A percentile compares a stretch with the other conserved stretches of the same genome.
phyloP scores from a whole-genome alignment of 2,113 vertebrate species.

The Spizaetus ornatus region DNA sequence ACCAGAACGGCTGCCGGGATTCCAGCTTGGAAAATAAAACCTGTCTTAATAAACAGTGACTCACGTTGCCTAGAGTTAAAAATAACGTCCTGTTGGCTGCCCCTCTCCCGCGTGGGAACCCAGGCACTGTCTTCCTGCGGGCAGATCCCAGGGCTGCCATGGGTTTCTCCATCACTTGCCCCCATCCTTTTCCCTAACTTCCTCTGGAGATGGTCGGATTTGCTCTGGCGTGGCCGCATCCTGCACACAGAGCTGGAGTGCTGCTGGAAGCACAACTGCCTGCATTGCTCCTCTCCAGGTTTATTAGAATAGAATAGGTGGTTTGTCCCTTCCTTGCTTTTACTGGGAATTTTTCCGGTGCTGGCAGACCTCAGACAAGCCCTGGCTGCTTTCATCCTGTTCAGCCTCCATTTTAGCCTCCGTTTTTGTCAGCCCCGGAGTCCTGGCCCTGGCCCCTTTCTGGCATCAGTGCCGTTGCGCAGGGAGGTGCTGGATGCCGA shows the following conservation, averaged over 20 bases:
- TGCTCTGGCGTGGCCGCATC: rapidly evolving
- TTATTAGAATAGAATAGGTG: not conserved
- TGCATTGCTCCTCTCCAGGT: not conserved
- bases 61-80: not conserved
- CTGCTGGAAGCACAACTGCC: not conserved
- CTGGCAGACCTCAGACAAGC: not conserved
- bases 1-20: not conserved
- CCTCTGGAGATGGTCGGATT: rapidly evolving
- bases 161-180: not conserved
- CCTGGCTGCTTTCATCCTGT: not conserved
- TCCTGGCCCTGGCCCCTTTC: not conserved
- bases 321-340: not conserved
- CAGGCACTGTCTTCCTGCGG: rapidly evolving
- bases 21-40: not conserved
- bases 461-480: rapidly evolving
- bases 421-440: rapidly evolving
- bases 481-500: not conserved
- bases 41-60: not conserved
- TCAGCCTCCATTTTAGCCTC: not conserved
- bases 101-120: not conserved
- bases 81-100: not conserved
- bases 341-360: not conserved
- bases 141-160: not conserved
- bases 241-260: rapidly evolving
- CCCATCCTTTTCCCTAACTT: not conserved